Evolutionary conservation across 2,113 vertebrate species (phyloP).

Genomic region (Nycticorax nycticorax): DNA sequence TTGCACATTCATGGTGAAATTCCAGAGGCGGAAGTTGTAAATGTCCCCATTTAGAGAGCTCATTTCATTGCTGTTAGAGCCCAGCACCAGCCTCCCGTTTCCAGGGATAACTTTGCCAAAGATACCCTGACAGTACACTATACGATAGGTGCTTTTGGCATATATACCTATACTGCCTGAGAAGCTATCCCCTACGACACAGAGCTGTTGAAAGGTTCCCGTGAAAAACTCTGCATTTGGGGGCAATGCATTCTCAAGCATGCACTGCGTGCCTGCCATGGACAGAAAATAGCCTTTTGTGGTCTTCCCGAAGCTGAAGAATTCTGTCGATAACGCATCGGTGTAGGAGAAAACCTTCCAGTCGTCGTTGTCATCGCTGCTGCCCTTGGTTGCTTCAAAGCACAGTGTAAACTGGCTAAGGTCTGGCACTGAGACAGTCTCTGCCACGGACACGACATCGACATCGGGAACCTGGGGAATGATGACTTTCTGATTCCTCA

Average conservation of each 20-base stretch:
- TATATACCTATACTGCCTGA: conserved; percentile 67
- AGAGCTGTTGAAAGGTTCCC: conserved; percentile 79
- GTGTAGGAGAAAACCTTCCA: conserved; percentile 86
- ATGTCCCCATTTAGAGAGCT: conserved; percentile 82
- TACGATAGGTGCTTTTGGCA: conserved; percentile 66
- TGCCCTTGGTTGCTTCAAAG: conserved; percentile 82
- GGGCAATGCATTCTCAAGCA: conserved; percentile 68
- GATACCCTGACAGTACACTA: conserved; percentile 66
- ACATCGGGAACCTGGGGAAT: conserved; percentile 63
- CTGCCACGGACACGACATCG: conserved; percentile 69
- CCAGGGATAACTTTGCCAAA: conserved; percentile 62
- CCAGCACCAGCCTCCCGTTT: conserved; percentile 80
- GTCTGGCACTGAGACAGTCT: conserved; percentile 75
- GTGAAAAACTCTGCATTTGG: conserved; percentile 75
- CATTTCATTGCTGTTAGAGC: conserved; percentile 71
- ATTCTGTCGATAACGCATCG: neutral
- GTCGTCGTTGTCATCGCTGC: conserved; percentile 68
- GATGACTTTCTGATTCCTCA: conserved; percentile 92
- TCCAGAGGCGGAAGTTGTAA: conserved; percentile 96
- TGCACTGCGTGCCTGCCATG: conserved; percentile 73
- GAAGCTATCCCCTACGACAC: conserved; percentile 80
- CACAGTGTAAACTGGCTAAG: conserved; percentile 87
- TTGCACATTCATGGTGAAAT: conserved; percentile 79
- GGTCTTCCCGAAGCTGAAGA: conserved; percentile 78
- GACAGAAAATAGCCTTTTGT: conserved; percentile 51